Percentiles rank a stretch among this genome's conserved stretches.
phyloP scores from a whole-genome alignment of 2,113 vertebrate genomes.

The Genyomyrus donnyi region DNA sequence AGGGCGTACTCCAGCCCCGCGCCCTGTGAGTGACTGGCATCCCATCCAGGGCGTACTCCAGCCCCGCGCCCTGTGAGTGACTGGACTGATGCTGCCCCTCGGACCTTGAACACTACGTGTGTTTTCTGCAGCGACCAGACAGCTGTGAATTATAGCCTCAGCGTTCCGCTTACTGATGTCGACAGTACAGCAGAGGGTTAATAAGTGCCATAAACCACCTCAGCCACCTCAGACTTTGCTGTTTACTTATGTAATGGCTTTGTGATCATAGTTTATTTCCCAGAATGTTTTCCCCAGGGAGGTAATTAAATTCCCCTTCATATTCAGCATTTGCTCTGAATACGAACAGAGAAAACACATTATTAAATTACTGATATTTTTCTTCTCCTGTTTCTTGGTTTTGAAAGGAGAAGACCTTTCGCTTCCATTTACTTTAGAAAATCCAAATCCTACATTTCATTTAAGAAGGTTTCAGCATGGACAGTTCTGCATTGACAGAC shows the following conservation, averaged over 20 bases:
- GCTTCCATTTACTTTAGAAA: background rate
- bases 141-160: background rate
- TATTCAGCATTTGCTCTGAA: conserved; percentile 1
- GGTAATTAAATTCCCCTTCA: conserved; percentile 3
- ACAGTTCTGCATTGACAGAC: background rate
- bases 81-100: too few species aligned
- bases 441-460: background rate
- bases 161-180: background rate
- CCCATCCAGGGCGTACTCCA: too few species aligned
- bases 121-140: background rate
- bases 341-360: background rate
- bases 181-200: background rate
- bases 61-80: background rate
- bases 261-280: conserved; percentile 8
- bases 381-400: background rate
- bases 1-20: too few species aligned
- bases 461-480: background rate
- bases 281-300: background rate
- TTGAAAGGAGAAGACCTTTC: background rate
- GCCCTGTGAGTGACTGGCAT: background rate
- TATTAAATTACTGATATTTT: background rate
- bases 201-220: background rate
- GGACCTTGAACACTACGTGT: background rate
- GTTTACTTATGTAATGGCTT: background rate
- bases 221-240: too few species aligned